phyloP scores from a whole-genome alignment of 2,113 vertebrate genomes.

The Seriola quinqueradiata region DNA sequence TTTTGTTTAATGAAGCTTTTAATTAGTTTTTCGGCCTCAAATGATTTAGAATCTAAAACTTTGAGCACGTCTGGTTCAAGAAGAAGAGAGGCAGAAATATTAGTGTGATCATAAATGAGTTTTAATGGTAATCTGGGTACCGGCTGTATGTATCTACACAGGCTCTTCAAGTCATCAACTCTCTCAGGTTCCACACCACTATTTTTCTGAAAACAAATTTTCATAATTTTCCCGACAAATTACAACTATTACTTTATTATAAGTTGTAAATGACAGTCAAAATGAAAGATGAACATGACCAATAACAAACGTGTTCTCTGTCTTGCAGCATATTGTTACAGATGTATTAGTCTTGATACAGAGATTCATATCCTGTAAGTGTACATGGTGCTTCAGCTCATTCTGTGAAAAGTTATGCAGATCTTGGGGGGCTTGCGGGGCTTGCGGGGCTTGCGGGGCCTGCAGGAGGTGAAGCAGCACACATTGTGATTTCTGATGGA shows the following conservation, averaged over 20 bases:
- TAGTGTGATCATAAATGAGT: background rate
- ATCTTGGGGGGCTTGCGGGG: constrained; percentile 12
- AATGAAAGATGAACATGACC: background rate
- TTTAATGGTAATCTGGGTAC: background rate
- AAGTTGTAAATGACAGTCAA: background rate
- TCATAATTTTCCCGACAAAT: too few relatives aligned
- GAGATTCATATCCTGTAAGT: background rate
- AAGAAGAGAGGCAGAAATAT: background rate
- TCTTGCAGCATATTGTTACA: background rate
- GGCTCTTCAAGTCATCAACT: too few relatives aligned
- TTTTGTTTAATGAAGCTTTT: background rate
- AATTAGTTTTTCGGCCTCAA: background rate
- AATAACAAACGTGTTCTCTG: background rate
- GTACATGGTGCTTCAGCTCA: background rate
- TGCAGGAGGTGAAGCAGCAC: constrained; percentile 32
- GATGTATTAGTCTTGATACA: background rate
- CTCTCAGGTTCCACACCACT: background rate
- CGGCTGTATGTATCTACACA: background rate
- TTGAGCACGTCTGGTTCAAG: background rate
- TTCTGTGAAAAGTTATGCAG: constrained; percentile 28
- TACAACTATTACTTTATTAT: constrained; percentile 1
- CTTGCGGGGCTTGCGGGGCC: constrained; percentile 11
- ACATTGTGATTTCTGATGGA: constrained; percentile 81
- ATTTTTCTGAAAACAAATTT: background rate
- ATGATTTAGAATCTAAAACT: too few relatives aligned